phyloP scores from a whole-genome alignment of 2,888 invertebrate genomes.

The Hedychridium roseum region DNA sequence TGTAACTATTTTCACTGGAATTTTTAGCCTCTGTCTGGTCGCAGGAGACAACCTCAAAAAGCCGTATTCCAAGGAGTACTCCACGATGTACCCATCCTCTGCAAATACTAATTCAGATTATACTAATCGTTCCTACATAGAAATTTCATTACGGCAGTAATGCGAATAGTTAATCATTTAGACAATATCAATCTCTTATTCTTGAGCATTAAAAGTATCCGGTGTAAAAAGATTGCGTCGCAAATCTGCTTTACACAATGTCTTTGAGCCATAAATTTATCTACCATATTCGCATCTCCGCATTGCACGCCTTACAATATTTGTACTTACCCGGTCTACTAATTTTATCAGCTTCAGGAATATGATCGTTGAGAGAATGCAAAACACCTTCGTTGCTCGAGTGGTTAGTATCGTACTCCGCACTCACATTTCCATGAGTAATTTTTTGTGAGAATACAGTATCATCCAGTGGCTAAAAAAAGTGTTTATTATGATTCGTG shows the following conservation, averaged over 20 bases:
- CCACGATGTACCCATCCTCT: slow-evolving; percentile 95
- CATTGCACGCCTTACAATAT: no score
- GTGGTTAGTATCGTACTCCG: slow-evolving; percentile 35
- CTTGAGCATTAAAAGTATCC: no score
- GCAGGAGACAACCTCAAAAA: slow-evolving; percentile 89
- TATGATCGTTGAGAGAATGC: slow-evolving; percentile 60
- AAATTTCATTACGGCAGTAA: no score
- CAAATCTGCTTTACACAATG: no score
- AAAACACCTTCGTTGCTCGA: slow-evolving; percentile 41
- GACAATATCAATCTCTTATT: no score
- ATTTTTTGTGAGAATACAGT: slow-evolving; percentile 21
- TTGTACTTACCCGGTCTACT: slow-evolving; percentile 67
- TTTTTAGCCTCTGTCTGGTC: slow-evolving; percentile 86
- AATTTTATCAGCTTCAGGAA: slow-evolving; percentile 69
- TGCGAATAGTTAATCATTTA: no score
- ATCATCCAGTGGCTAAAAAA: slow-evolving; percentile 29
- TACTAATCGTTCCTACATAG: no score
- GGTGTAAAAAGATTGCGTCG: no score
- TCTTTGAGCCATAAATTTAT: no score
- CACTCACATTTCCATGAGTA: slow-evolving; percentile 36
- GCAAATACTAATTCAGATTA: slow-evolving; percentile 70
- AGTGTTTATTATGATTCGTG: no score
- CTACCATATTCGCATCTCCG: no score
- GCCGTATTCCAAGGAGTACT: slow-evolving; percentile 97
- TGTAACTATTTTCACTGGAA: slow-evolving; percentile 88